Base-by-base conservation (phyloP, 2,797 vertebrate genomes). In the Pteropus rufus region DNA sequence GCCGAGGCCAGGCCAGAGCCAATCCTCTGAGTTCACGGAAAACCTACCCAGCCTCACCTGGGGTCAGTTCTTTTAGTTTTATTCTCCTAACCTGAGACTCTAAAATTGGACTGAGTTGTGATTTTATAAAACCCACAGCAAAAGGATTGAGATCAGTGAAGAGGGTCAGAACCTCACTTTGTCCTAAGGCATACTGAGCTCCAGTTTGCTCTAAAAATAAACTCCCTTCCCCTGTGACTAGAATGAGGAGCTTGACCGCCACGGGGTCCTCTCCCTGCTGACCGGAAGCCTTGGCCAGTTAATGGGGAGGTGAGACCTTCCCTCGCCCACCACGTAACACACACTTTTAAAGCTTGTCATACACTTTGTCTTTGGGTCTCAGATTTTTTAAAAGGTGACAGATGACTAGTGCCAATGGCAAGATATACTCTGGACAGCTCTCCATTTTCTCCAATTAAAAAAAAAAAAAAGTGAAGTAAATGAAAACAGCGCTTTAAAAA, bases 401-500 rank as follows among this genome's bases (percentile, higher is more conserved):
- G 81, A 87, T 72, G 73, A 85, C 93, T 77, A 34, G 31, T 58
- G 89, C 79, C 54, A 31, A 64, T 94, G 86, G 73, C 80, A 94
- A 46, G 52, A 77, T 83, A 36, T 24, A 46, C 76, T 60, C 92
- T 56, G 54, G 95, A 93, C 86, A 81, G 76, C 67, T 73, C 49
- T 94, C 83, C 41, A 9, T 84, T 95, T 89, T 92, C 83, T 81
- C 83, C 75, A 95, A 94, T 94, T 36, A 36, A 36, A 14, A 46
- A 49, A 49, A 18, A 49, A 92, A 89, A 95, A 95, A 95, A 73
- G 89, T 72, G 80, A 93, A 94, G 83, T 93, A 94, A 96, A 93
- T 94, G 96, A 93, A 96, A 96, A 89, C 69, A 85, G 77, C 36
- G 4, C 89, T 97, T 90, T 31, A n/a, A n/a, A 62, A 95, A 88